These are phyloP conservation scores for Apamea monoglypha DNA, from an alignment of 2,888 invertebrate species.

Conservation along the genomic window DNA sequence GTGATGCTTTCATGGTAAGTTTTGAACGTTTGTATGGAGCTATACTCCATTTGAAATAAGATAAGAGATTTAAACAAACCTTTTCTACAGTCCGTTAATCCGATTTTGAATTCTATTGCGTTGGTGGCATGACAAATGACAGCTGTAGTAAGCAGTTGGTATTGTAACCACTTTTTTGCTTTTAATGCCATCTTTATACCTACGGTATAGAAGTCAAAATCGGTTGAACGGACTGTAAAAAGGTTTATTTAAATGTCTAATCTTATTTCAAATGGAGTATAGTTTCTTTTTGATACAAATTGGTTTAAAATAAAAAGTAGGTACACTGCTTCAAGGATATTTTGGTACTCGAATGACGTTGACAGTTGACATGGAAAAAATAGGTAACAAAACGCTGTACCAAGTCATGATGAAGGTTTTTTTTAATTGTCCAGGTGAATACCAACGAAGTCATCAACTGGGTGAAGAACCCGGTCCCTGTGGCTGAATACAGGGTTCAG, in stretches of 20 bases:
- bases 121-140: no score
- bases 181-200: no score
- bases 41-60: no score
- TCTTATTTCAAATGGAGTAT: no score
- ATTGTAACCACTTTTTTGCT: no score
- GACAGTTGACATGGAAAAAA: background rate
- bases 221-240: no score
- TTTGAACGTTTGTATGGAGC: background rate
- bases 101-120: no score
- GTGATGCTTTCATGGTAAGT: slow-evolving; percentile 91
- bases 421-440: slow-evolving; percentile 77
- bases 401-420: background rate
- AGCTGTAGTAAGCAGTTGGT: no score
- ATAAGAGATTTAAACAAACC: no score
- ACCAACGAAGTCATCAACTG: slow-evolving; percentile 89
- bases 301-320: background rate
- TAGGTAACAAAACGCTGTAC: background rate
- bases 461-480: slow-evolving; percentile 88
- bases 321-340: background rate
- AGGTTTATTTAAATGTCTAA: no score
- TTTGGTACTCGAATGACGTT: background rate
- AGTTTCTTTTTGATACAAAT: background rate
- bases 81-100: no score
- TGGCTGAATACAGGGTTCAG: slow-evolving; percentile 77
- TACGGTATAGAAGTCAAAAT: no score